These are phyloP conservation scores for Bungarus multicinctus DNA, from an alignment of 2,113 vertebrate species.

Conservation along the genomic window DNA sequence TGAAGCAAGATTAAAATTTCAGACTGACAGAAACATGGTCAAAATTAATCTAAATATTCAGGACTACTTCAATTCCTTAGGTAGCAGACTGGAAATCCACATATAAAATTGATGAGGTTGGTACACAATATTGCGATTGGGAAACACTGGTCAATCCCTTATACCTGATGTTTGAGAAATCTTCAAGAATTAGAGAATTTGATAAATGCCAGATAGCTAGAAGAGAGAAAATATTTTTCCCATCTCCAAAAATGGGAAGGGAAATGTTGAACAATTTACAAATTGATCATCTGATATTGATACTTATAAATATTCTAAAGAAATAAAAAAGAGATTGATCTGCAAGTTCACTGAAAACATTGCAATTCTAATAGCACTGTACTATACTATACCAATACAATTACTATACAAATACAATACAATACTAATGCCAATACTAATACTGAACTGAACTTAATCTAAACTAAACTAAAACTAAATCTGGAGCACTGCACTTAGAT, in stretches of 20 bases:
- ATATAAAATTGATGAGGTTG: neutral
- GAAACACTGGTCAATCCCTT: neutral
- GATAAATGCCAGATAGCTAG: neutral
- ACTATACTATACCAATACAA: neutral
- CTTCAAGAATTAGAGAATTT: neutral
- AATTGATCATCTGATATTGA: neutral
- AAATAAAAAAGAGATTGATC: neutral
- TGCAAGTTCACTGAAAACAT: neutral
- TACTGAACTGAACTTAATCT: neutral
- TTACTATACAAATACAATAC: no score
- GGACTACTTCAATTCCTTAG: neutral
- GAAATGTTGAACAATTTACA: neutral
- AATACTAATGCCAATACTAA: no score
- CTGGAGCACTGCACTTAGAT: neutral
- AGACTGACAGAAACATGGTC: neutral
- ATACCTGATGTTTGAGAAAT: neutral
- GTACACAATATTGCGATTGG: neutral
- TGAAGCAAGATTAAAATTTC: neutral
- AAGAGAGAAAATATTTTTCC: neutral
- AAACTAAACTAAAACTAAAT: neutral
- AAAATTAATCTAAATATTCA: neutral
- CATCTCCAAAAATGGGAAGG: neutral
- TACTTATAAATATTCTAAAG: neutral
- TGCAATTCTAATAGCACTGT: neutral
- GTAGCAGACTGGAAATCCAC: neutral